Evolutionary conservation across 2,888 invertebrate species (phyloP).

Genomic region (Drosophila hamatofila): DNA sequence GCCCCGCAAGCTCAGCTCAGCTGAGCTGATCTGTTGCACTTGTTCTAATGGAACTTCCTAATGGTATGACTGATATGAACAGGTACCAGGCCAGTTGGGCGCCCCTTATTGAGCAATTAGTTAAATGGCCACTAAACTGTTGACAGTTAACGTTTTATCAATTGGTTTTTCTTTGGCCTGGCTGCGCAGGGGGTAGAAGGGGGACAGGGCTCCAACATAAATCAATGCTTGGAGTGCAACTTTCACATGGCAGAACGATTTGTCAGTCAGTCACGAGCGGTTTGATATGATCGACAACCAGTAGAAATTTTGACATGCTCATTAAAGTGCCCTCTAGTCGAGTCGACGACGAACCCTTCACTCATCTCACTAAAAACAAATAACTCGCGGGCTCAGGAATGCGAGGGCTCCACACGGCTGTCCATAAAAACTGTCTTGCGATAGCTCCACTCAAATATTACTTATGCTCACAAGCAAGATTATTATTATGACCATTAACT

Average conservation of each 20-base stretch:
- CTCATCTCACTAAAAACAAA: constrained; percentile 59
- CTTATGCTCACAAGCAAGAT: neutral
- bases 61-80: constrained; percentile 14
- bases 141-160: constrained; percentile 68
- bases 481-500: neutral
- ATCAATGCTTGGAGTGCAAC: constrained; percentile 66
- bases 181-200: no score
- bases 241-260: constrained; percentile 65
- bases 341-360: neutral
- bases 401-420: constrained; percentile 58
- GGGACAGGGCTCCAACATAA: constrained; percentile 36
- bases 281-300: constrained; percentile 53
- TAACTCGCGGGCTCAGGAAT: constrained; percentile 68
- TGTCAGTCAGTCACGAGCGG: constrained; percentile 63
- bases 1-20: constrained; percentile 40
- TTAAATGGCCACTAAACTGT: constrained; percentile 67
- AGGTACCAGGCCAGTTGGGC: constrained; percentile 22
- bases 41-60: constrained; percentile 65
- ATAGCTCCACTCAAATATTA: constrained; percentile 8
- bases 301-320: constrained; percentile 79
- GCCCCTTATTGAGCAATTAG: constrained; percentile 76
- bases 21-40: constrained; percentile 54
- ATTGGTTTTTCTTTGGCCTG: constrained; percentile 11
- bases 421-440: constrained; percentile 12
- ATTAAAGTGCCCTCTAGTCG: constrained; percentile 41